Evolutionary conservation across 2,888 invertebrate genomes (phyloP).

Genomic region (Dione juno): DNA sequence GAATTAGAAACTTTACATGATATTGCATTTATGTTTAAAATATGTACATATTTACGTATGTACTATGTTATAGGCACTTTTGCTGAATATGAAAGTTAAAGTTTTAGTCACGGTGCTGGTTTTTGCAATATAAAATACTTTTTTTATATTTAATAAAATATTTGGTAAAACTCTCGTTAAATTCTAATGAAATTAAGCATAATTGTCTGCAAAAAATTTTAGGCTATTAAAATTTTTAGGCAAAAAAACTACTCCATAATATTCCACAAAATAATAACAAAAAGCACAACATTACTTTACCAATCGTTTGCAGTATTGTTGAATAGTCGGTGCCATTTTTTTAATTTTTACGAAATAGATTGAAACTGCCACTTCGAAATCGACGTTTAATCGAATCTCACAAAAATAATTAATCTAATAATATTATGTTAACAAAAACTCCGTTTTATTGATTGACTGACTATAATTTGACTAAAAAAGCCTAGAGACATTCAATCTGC

Average conservation of each 20-base stretch:
- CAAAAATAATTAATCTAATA: neutral
- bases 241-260: neutral
- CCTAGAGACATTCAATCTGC: neutral
- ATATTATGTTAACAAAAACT: neutral
- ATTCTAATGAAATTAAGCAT: neutral
- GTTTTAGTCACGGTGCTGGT: conserved; percentile 2
- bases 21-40: neutral
- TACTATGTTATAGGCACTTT: neutral
- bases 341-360: neutral
- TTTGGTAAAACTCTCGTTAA: neutral
- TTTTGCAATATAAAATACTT: neutral
- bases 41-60: neutral
- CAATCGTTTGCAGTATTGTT: neutral
- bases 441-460: neutral
- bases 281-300: neutral
- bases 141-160: neutral
- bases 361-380: neutral
- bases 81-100: neutral
- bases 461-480: neutral
- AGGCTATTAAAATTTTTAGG: too few species aligned
- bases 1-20: neutral
- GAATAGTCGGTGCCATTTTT: neutral
- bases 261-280: neutral
- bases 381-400: neutral
- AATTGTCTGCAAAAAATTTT: too few species aligned